Conservation (phyloP, 2,888 invertebrate genomes). For the Notodonta dromedarius region DNA sequence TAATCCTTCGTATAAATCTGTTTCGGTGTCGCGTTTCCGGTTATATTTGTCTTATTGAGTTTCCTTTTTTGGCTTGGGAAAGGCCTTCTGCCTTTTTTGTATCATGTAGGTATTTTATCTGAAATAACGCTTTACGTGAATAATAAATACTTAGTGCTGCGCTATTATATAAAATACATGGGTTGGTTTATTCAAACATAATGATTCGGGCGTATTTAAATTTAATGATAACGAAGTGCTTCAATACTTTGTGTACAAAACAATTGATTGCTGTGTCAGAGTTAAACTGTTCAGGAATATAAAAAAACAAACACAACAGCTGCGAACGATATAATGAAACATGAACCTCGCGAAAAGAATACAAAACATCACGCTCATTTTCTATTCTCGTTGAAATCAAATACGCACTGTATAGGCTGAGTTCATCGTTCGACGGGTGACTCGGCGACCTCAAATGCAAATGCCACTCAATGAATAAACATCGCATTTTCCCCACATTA, state of each 20-base stretch:
- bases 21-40: constrained; percentile 30
- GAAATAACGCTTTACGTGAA: too few relatives aligned
- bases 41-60: constrained; percentile 33
- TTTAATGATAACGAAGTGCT: too few relatives aligned
- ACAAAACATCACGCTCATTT: constrained; percentile 6
- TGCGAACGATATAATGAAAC: constrained; percentile 10
- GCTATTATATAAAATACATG: too few relatives aligned
- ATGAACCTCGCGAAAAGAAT: constrained; percentile 13
- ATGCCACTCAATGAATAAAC: constrained; percentile 31
- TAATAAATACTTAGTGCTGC: too few relatives aligned
- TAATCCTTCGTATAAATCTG: constrained; percentile 55
- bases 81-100: neutral
- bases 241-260: too few relatives aligned
- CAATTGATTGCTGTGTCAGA: too few relatives aligned
- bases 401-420: constrained; percentile 25
- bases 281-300: too few relatives aligned
- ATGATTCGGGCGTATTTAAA: too few relatives aligned
- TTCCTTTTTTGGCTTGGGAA: neutral
- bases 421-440: constrained; percentile 19
- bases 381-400: constrained; percentile 7
- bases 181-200: neutral
- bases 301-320: neutral
- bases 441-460: constrained; percentile 28
- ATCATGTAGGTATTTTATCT: neutral
- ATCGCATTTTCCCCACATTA: constrained; percentile 27